A percentile compares a stretch with the other conserved stretches of the same genome.
These are phyloP conservation scores for Seriola dumerili DNA, from an alignment of 2,113 vertebrate species.

Conservation along the genomic window DNA sequence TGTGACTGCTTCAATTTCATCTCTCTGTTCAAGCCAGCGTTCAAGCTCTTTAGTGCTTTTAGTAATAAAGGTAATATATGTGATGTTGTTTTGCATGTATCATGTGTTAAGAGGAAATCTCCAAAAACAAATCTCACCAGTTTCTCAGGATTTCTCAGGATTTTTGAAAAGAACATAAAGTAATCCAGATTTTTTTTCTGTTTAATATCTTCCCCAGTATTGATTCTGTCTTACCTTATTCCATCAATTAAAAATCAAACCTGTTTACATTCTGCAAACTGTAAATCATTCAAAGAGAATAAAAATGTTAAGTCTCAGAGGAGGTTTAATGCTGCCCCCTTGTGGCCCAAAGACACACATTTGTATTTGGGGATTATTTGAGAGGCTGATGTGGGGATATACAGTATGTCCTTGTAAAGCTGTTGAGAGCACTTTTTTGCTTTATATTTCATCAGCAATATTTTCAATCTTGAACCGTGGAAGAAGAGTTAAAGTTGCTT, in stretches of 20 bases:
- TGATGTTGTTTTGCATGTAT: background rate
- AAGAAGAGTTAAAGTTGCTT: no score
- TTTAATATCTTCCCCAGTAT: background rate
- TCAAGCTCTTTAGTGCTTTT: no score
- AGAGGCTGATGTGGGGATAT: no score
- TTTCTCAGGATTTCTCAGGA: background rate
- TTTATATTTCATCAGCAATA: no score
- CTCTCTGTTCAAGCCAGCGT: background rate
- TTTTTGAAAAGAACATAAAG: background rate
- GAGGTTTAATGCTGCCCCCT: slow-evolving; percentile 53
- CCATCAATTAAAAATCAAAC: background rate
- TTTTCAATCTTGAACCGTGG: no score
- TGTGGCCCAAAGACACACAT: slow-evolving; percentile 22
- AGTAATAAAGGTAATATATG: no score
- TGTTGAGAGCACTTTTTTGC: no score
- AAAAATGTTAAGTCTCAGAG: background rate
- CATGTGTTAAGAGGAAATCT: no score
- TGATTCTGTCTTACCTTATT: background rate
- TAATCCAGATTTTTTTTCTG: background rate
- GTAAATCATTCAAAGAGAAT: background rate
- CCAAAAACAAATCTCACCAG: background rate
- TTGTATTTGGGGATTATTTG: background rate
- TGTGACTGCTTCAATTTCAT: background rate
- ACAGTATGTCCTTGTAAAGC: no score
- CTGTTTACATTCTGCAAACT: background rate